Percentiles rank a stretch among this genome's conserved stretches.
Conservation (phyloP, 2,113 vertebrate species). For the Otocyon megalotis region DNA sequence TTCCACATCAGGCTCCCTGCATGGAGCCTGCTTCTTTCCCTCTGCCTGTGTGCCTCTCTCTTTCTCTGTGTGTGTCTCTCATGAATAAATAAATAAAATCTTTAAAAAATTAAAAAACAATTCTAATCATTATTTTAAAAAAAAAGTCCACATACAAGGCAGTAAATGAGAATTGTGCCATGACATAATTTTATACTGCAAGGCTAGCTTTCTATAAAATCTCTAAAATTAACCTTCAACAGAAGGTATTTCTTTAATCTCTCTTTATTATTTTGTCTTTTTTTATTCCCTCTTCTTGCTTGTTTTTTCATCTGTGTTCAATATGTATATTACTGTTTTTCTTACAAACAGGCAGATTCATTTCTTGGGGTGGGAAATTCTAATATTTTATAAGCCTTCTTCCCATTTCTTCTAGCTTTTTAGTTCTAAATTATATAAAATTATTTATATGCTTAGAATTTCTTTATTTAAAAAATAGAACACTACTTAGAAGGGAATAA, state of each 20-base stretch:
- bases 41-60: too few species aligned
- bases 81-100: too few species aligned
- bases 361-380: background rate
- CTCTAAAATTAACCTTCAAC: constrained; percentile 18
- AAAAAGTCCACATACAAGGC: background rate
- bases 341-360: background rate
- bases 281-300: background rate
- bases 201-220: background rate
- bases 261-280: background rate
- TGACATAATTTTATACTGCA: background rate
- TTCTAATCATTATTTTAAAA: too few species aligned
- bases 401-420: constrained; percentile 1
- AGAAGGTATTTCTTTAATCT: background rate
- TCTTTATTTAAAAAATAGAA: background rate
- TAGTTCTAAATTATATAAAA: background rate
- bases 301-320: background rate
- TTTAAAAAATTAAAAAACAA: too few species aligned
- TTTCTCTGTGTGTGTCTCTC: too few species aligned
- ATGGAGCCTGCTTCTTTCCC: too few species aligned
- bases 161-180: background rate
- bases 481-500: background rate
- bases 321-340: background rate
- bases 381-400: background rate
- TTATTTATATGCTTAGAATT: background rate
- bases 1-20: too few species aligned